Evolutionary conservation across 2,797 vertebrate species (phyloP).

Genomic region (Oreochromis grahami): DNA sequence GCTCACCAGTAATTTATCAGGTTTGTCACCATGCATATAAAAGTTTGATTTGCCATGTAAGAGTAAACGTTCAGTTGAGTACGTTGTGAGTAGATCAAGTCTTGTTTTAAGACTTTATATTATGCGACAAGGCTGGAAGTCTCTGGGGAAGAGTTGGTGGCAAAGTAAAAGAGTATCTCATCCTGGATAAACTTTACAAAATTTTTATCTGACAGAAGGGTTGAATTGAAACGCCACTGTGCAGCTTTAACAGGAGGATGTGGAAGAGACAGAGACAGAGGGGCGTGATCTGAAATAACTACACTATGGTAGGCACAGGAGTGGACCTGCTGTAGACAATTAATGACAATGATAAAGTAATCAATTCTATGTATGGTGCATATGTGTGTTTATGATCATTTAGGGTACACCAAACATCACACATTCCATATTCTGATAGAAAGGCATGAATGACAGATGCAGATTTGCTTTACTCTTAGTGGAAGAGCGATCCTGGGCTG

Average conservation of each 20-base stretch:
- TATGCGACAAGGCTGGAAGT: no score
- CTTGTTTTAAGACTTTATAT: not conserved
- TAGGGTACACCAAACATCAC: no score
- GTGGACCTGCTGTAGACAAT: no score
- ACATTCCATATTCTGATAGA: fast-evolving
- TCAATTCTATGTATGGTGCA: no score
- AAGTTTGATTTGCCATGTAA: not conserved
- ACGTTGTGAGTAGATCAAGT: fast-evolving
- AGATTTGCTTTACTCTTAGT: fast-evolving
- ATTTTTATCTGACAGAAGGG: no score
- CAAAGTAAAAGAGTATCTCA: no score
- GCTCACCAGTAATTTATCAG: not conserved
- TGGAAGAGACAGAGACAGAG: not conserved
- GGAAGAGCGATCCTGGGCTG: fast-evolving
- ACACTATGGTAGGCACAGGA: fast-evolving
- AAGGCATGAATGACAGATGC: fast-evolving
- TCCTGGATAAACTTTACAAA: no score
- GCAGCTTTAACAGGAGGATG: not conserved
- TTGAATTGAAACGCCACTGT: fast-evolving
- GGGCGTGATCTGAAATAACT: fast-evolving
- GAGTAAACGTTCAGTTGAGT: not conserved
- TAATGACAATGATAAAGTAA: no score
- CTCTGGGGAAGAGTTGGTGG: no score
- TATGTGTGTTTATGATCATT: no score
- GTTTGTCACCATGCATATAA: not conserved